A percentile compares a stretch with the other conserved stretches of the same genome.
phyloP scores from a whole-genome alignment of 1,140 invertebrate species.

The Eriocheir sinensis region DNA sequence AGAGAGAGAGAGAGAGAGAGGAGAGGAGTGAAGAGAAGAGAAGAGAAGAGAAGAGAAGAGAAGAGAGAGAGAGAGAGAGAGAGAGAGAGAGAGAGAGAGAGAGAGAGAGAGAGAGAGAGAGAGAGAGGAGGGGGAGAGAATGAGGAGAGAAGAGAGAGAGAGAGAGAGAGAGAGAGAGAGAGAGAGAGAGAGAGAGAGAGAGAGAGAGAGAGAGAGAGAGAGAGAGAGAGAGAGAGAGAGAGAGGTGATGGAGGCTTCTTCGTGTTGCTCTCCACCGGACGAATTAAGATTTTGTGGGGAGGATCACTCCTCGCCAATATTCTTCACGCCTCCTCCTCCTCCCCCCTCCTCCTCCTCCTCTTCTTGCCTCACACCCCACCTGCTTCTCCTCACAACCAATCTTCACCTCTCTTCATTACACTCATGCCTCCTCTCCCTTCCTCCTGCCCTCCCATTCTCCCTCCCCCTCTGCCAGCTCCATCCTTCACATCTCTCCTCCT shows the following conservation, averaged over 20 bases:
- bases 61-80: too few relatives aligned
- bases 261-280: background rate
- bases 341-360: background rate
- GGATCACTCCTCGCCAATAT: background rate
- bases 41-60: background rate
- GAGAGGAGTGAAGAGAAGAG: slow-evolving; percentile 3
- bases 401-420: slow-evolving; percentile 29
- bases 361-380: background rate
- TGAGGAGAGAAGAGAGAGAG: background rate
- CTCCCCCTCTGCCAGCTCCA: slow-evolving; percentile 28
- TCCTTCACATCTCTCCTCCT: background rate
- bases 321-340: background rate
- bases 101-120: background rate
- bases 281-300: background rate
- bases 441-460: background rate
- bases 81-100: background rate
- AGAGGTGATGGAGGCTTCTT: background rate
- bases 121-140: background rate
- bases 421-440: background rate
- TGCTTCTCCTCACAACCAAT: slow-evolving; percentile 27
- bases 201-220: slow-evolving; percentile 54
- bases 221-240: background rate
- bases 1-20: too few relatives aligned
- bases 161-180: slow-evolving; percentile 29
- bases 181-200: slow-evolving; percentile 41